phyloP scores from a whole-genome alignment of 2,797 vertebrate genomes.

The Melanotaenia boesemani region DNA sequence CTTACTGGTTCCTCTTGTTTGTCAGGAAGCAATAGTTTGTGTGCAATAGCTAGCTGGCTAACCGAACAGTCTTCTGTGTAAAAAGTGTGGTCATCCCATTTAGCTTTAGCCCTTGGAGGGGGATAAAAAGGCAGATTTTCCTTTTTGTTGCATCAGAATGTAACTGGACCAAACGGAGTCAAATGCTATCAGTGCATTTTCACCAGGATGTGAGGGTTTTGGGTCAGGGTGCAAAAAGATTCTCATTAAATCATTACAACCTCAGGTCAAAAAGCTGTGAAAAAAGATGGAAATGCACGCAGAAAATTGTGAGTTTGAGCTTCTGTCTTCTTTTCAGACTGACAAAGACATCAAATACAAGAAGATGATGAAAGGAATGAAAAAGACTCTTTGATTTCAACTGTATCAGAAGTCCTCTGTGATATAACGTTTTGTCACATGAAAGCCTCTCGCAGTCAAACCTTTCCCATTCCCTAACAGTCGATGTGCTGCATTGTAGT shows the following conservation, averaged over 20 bases:
- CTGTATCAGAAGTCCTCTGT: conserved; percentile 51
- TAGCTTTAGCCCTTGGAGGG: background rate
- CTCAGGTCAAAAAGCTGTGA: conserved; percentile 46
- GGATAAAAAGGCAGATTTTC: background rate
- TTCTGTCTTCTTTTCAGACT: conserved; percentile 33
- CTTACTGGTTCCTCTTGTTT: too few relatives aligned
- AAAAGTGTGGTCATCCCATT: background rate
- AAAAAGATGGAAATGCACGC: conserved; percentile 37
- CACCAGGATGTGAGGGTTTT: background rate
- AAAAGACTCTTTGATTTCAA: conserved; percentile 61
- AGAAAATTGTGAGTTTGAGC: conserved; percentile 26
- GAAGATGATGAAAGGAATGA: conserved; percentile 50
- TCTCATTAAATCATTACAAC: conserved; percentile 65
- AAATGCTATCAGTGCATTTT: conserved; percentile 6
- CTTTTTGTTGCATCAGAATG: too few relatives aligned
- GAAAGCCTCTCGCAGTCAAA: conserved; percentile 33
- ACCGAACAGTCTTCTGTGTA: too few relatives aligned
- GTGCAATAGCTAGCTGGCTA: too few relatives aligned
- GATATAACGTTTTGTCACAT: conserved; percentile 56
- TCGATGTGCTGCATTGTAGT: conserved; percentile 34
- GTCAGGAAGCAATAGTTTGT: too few relatives aligned
- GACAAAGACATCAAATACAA: conserved; percentile 52
- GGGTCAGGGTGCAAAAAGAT: conserved; percentile 15
- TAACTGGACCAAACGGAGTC: too few relatives aligned
- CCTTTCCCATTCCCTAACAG: conserved; percentile 19